Base-by-base conservation (phyloP, 2,113 vertebrate genomes). In the Hirundichthys speculiger region DNA sequence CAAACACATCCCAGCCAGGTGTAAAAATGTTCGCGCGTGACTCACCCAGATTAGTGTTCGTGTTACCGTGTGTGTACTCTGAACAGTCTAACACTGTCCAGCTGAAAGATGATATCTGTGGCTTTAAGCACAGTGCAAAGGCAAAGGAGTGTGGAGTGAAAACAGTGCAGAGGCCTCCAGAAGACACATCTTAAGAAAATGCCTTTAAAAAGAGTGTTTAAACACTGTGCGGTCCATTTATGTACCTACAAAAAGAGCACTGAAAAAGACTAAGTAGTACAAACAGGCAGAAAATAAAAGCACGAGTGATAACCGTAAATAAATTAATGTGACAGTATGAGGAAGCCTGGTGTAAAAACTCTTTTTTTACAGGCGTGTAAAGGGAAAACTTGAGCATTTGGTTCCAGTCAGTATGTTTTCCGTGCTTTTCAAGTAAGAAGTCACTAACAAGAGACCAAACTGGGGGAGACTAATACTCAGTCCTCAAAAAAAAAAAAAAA, bases 51-150 rank as follows among this genome's bases (percentile, higher is more conserved):
- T 19, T 13, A 13, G 41, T 9, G 41, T 72, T 27, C n/a, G 19
- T 43, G 42, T 50, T 22, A 11, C n/a, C 6, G 25, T n/a, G 41
- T 39, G 11, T 18, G 24, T 24, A 39, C 48, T 48, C 7, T 47
- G 22, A 54, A 43, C 14, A 14, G 24, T 49, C 9, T 20, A 27
- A 64, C 18, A 24, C 43, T 52, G 25, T 21, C 38, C 12, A 64
- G 54, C 42, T 40, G 9, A 72, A 59, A 47, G 39, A 13, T 20
- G 41, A 53, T 25, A 15, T 43, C 10, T 20, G 46, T 48, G 68
- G 76, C 55, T 81, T 43, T 59, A 42, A 55, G 66, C 62, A 64
- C 66, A 67, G 62, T 43, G 69, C 72, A 58, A 80, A 86, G 73
- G 80, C 80, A 81, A 69, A 77, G 52, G 57, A 72, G 65, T 60